Evolutionary conservation across 1,140 invertebrate species (phyloP).

Genomic region (Hyles euphorbiae): DNA sequence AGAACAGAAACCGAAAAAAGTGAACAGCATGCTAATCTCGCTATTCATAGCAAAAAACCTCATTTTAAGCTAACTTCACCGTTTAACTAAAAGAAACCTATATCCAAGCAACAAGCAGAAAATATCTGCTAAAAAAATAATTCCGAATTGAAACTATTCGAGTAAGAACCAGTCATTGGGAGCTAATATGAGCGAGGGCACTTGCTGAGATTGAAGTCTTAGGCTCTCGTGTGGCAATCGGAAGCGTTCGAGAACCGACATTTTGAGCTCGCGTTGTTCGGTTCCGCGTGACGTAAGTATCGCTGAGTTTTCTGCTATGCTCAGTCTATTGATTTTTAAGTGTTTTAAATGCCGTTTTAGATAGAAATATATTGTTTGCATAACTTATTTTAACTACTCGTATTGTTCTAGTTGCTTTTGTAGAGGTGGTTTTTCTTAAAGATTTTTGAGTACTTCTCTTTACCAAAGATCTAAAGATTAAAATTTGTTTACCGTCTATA

Average conservation of each 20-base stretch:
- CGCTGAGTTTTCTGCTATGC: not conserved
- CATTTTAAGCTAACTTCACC: too few species aligned
- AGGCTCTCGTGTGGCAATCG: not conserved
- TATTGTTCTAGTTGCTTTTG: not conserved
- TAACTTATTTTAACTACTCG: not conserved
- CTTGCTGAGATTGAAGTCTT: conserved; percentile 1
- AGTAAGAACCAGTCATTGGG: conserved; percentile 1
- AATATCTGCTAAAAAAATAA: not conserved
- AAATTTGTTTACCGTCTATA: too few species aligned
- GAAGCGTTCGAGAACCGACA: conserved; percentile 1
- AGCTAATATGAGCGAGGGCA: conserved; percentile 3
- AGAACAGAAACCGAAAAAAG: too few species aligned
- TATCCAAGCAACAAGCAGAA: too few species aligned
- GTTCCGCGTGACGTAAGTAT: not conserved
- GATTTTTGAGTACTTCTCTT: too few species aligned
- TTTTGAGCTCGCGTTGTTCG: not conserved
- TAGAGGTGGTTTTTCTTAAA: not conserved
- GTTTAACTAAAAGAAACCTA: too few species aligned
- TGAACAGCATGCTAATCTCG: too few species aligned
- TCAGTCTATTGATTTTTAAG: not conserved
- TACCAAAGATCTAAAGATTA: too few species aligned
- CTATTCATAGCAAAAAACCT: too few species aligned
- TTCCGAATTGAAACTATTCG: not conserved
- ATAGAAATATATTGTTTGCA: too few species aligned
- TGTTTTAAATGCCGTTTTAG: not conserved